Percentiles rank a stretch among this genome's conserved stretches.
Conservation (phyloP, 1,140 invertebrate species). For the Wasmannia auropunctata region DNA sequence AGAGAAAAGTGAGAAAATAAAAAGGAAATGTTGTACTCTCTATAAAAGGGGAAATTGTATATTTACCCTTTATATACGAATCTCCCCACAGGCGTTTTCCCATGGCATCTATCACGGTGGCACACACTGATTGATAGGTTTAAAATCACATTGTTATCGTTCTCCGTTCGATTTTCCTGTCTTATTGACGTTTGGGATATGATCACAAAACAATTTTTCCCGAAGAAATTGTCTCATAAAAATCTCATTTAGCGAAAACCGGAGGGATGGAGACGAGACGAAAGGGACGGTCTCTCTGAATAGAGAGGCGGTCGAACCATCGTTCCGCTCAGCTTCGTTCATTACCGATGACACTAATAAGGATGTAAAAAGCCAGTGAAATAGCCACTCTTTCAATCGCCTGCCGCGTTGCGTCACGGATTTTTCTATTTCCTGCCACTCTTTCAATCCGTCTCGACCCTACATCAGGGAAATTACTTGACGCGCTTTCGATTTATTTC, state of each 20-base stretch:
- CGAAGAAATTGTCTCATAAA: slow-evolving; percentile 52
- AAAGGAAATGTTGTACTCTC: neutral
- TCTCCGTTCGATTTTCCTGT: slow-evolving; percentile 25
- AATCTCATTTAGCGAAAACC: slow-evolving; percentile 37
- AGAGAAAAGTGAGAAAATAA: neutral
- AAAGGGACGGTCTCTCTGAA: neutral
- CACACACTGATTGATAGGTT: slow-evolving; percentile 33
- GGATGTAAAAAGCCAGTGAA: slow-evolving; percentile 19
- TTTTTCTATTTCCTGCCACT: neutral
- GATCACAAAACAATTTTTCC: slow-evolving; percentile 42
- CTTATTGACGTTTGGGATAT: slow-evolving; percentile 42
- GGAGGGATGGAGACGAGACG: neutral
- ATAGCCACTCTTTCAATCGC: neutral
- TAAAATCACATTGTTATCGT: slow-evolving; percentile 52
- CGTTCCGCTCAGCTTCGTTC: neutral
- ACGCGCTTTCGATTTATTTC: neutral
- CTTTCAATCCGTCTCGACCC: neutral
- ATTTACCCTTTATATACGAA: slow-evolving; percentile 8
- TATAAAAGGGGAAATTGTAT: slow-evolving; percentile 2
- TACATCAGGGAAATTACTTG: neutral
- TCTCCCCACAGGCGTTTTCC: neutral
- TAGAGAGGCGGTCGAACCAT: neutral
- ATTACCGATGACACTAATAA: slow-evolving; percentile 15
- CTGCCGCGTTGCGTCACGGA: neutral
- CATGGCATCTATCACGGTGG: slow-evolving; percentile 27